Base-by-base conservation (phyloP, 1,140 invertebrate genomes). In the Drosophila teissieri region DNA sequence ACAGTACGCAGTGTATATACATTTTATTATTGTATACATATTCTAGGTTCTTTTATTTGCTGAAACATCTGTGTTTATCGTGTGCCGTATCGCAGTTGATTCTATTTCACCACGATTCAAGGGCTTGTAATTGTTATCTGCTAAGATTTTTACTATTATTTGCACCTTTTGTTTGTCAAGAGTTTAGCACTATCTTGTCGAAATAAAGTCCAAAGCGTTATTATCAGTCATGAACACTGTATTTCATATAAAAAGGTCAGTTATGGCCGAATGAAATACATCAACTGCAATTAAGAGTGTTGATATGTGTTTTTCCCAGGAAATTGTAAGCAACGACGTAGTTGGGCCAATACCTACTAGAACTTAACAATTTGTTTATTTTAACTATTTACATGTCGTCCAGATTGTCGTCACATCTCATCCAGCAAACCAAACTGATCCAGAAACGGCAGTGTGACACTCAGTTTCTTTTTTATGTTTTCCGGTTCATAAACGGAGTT, bases 341-440 rank as follows among this genome's bases (percentile, higher is more conserved):
- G 15, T 4, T 37, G 11, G 7, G 34, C 36, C 22, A 17, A 15
- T 53, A 60, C 4, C 4, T 15, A 52, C n/a, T 40, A n/a, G 1
- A n/a, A 19, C 51, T 19, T 31, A 1, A n/a, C 14, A 1, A 7
- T 65, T 62, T 45, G n/a, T 31, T 62, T 62, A 22, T 17, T 48
- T 62, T 22, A 46, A 22, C 10, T 58, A 36, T 17, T 36, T 0
- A 3, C 17, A 17, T 6, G 0, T 10, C 2, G 7, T 31, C 8
- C 2, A 31, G 31, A 31, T 10, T 42, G 1, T 10, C 14, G 11
- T 78, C 64, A 88, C 64, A 86, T 75, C 15, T 80, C 69, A 61
- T 92, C 90, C 0, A 92, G 65, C 49, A 91, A 37, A 46, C 74
- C 83, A 34, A 86, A 65, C 22, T 80, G 63, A 80, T 92, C 91